These are phyloP conservation scores for Saturnia pavonia DNA, from an alignment of 2,888 invertebrate genomes.

Conservation along the genomic window DNA sequence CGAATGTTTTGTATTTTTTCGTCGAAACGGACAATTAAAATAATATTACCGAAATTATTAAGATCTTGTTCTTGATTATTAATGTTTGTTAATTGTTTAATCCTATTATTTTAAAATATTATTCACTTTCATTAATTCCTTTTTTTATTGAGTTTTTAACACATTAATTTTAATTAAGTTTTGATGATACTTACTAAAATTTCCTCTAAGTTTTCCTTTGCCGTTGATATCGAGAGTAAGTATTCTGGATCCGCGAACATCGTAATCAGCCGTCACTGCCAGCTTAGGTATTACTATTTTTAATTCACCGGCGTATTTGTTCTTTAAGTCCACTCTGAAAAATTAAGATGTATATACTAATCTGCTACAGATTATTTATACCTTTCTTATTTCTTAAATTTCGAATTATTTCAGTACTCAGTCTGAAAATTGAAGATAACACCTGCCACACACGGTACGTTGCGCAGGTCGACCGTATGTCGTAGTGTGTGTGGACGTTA, in stretches of 20 bases:
- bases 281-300: constrained; percentile 85
- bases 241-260: constrained; percentile 85
- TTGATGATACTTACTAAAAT: constrained; percentile 83
- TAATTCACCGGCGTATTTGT: constrained; percentile 83
- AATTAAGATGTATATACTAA: background rate
- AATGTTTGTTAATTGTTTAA: background rate
- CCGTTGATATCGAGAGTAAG: constrained; percentile 88
- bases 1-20: too few relatives aligned
- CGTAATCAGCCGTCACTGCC: constrained; percentile 84
- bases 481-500: too few relatives aligned
- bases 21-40: too few relatives aligned
- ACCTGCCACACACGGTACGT: too few relatives aligned
- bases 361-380: background rate
- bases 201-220: constrained; percentile 84
- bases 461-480: too few relatives aligned
- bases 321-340: constrained; percentile 82
- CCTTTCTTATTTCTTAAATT: background rate
- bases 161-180: background rate
- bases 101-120: background rate
- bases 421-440: background rate
- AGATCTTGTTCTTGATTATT: too few relatives aligned
- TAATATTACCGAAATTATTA: too few relatives aligned
- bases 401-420: background rate
- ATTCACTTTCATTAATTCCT: background rate
- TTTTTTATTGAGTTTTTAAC: background rate